Evolutionary conservation across 2,888 invertebrate genomes (phyloP).

Genomic region (Mechanitis mazaeus): DNA sequence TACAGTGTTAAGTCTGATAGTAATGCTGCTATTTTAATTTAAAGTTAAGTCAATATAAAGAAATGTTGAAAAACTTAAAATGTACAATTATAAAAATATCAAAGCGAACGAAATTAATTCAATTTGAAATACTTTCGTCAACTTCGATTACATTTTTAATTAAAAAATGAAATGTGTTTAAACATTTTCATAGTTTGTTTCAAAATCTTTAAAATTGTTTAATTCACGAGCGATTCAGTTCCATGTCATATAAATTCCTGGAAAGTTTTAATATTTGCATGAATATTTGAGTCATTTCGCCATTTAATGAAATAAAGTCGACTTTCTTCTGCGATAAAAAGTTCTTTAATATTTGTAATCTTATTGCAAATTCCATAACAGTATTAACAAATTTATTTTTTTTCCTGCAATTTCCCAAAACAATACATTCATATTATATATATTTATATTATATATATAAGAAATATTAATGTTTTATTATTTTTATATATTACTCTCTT

Average conservation of each 20-base stretch:
- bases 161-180: not conserved
- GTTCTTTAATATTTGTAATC: slow-evolving; percentile 18
- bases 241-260: slow-evolving; percentile 23
- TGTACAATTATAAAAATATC: no score
- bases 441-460: no score
- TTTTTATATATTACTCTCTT: not conserved
- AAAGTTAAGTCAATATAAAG: not conserved
- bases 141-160: not conserved
- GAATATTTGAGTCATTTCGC: slow-evolving; percentile 26
- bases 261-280: slow-evolving; percentile 26
- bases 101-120: no score
- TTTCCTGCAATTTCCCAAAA: no score
- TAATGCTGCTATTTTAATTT: not conserved
- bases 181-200: slow-evolving; percentile 3
- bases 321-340: slow-evolving; percentile 9
- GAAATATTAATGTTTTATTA: not conserved
- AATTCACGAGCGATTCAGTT: slow-evolving; percentile 16
- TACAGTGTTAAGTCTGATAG: no score
- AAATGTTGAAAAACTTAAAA: no score
- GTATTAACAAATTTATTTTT: not conserved
- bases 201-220: slow-evolving; percentile 2
- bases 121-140: not conserved
- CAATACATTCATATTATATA: no score
- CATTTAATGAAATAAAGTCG: slow-evolving; percentile 23
- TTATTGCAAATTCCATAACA: slow-evolving; percentile 6